These are phyloP conservation scores for Euura lappo DNA, from an alignment of 1,140 invertebrate genomes.

Conservation along the genomic window DNA sequence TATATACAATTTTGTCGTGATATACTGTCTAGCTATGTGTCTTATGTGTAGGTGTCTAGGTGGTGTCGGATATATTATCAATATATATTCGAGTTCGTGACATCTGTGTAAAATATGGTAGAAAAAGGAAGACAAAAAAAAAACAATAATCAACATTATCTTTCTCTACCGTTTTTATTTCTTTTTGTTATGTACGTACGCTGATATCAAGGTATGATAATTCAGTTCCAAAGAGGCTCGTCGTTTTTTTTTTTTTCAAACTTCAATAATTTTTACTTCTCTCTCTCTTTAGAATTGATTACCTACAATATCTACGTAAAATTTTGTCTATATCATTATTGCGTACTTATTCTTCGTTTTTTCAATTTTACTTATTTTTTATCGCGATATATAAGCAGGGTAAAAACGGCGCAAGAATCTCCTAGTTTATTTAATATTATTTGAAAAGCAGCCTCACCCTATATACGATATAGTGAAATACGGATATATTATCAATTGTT, in stretches of 20 bases:
- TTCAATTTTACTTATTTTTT: neutral
- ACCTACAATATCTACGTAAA: neutral
- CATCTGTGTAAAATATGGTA: neutral
- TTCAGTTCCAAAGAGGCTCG: neutral
- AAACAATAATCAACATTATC: neutral
- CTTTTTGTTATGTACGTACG: slow-evolving; percentile 13
- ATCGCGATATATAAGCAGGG: neutral
- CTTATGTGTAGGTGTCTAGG: too few relatives aligned
- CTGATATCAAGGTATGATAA: neutral
- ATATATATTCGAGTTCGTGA: too few relatives aligned
- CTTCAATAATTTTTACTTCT: neutral
- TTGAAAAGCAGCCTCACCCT: too few relatives aligned
- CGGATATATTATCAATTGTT: slow-evolving; percentile 6
- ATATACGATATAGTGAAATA: neutral
- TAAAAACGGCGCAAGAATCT: neutral
- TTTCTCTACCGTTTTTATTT: neutral
- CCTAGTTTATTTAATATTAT: neutral
- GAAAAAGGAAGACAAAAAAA: slow-evolving; percentile 5
- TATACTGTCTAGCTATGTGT: too few relatives aligned
- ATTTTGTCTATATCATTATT: neutral
- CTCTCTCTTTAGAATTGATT: neutral
- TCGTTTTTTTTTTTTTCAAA: neutral
- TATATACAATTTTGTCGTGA: too few relatives aligned
- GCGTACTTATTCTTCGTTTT: neutral
- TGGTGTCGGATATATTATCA: too few relatives aligned